Evolutionary conservation across 2,888 invertebrate species (phyloP).

Genomic region (Chymomyza fuscimana): DNA sequence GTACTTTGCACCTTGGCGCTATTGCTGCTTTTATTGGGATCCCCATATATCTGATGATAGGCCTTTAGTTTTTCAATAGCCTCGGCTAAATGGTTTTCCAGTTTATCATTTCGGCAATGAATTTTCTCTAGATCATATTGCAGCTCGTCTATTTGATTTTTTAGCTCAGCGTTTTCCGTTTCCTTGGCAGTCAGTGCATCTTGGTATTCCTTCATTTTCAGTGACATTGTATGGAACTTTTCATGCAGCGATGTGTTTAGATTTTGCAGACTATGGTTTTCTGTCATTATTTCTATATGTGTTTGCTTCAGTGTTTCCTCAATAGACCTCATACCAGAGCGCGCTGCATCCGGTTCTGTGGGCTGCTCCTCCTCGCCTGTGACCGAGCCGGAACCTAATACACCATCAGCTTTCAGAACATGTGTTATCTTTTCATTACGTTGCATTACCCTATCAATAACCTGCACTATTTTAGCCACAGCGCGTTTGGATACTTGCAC

Average conservation of each 20-base stretch:
- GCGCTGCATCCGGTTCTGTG: slow-evolving; percentile 23
- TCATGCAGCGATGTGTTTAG: slow-evolving; percentile 95
- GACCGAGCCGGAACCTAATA: slow-evolving; percentile 26
- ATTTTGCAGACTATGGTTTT: slow-evolving; percentile 95
- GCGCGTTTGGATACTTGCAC: slow-evolving; percentile 98
- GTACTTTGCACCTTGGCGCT: slow-evolving; percentile 59
- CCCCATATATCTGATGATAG: slow-evolving; percentile 89
- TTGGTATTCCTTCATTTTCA: slow-evolving; percentile 89
- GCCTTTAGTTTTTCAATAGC: slow-evolving; percentile 94
- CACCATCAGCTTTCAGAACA: slow-evolving; percentile 86
- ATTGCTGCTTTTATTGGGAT: slow-evolving; percentile 81
- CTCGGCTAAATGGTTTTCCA: slow-evolving; percentile 95
- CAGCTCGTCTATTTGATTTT: slow-evolving; percentile 97
- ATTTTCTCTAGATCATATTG: slow-evolving; percentile 95
- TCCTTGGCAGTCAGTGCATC: slow-evolving; percentile 93
- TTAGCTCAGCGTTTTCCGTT: slow-evolving; percentile 95
- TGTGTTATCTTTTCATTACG: slow-evolving; percentile 96
- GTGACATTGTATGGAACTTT: slow-evolving; percentile 93
- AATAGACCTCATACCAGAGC: slow-evolving; percentile 77
- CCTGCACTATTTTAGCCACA: slow-evolving; percentile 97
- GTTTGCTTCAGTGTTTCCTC: slow-evolving; percentile 92
- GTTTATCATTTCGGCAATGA: slow-evolving; percentile 91
- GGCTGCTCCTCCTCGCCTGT: slow-evolving; percentile 42
- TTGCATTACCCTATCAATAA: slow-evolving; percentile 96
- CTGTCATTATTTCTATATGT: slow-evolving; percentile 92